Percentiles rank a stretch among this genome's conserved stretches.
Evolutionary conservation across 2,113 vertebrate species (phyloP).

Genomic region (Phoenicopterus ruber): DNA sequence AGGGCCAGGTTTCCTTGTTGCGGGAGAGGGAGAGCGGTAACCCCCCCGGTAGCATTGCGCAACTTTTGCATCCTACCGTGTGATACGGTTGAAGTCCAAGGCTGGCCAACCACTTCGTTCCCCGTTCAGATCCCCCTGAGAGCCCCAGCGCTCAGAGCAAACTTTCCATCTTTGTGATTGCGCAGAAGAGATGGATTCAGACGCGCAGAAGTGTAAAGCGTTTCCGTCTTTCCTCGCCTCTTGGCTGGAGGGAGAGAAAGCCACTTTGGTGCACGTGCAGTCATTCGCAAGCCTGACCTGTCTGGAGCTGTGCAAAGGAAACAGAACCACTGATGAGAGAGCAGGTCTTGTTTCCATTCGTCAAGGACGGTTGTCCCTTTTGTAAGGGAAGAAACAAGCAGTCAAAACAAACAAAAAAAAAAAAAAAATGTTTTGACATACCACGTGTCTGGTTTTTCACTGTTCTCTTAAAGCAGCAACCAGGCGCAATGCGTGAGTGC

Average conservation of each 20-base stretch:
- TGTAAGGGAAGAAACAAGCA: not conserved
- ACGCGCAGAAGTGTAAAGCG: not conserved
- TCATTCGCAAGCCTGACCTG: not conserved
- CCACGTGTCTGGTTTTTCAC: not conserved
- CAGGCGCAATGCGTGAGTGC: rapidly evolving
- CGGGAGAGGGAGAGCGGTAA: not conserved
- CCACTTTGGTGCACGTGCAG: not conserved
- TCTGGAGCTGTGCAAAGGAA: not conserved
- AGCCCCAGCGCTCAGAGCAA: not conserved
- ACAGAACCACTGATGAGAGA: not conserved
- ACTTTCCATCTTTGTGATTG: not conserved
- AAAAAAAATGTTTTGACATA: not conserved
- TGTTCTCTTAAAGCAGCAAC: not conserved
- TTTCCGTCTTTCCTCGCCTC: not conserved
- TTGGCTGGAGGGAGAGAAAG: not conserved
- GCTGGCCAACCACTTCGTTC: not conserved
- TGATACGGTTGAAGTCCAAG: not conserved
- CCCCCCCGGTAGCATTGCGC: rapidly evolving
- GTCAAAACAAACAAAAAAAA: not conserved
- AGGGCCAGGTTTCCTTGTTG: not conserved
- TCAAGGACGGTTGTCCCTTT: not conserved
- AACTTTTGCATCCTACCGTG: rapidly evolving
- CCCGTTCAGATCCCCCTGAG: not conserved
- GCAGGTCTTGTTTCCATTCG: not conserved
- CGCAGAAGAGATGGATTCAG: not conserved